Evolutionary conservation across 2,797 vertebrate genomes (phyloP).

Genomic region (Gymnoscopelus braueri): DNA sequence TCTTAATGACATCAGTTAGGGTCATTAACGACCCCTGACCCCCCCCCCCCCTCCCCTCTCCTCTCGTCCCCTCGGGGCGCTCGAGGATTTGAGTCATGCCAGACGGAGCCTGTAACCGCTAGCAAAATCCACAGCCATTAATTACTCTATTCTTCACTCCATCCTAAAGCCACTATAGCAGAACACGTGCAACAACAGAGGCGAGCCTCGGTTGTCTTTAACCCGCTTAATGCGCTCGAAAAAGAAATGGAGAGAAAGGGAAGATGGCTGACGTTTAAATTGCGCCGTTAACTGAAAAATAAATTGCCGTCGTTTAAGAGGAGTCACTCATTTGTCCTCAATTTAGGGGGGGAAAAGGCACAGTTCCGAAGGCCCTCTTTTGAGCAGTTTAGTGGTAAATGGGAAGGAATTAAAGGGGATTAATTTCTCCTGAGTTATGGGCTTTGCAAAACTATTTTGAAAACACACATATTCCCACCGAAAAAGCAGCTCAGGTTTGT

Average conservation of each 20-base stretch:
- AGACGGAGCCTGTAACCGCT: neutral
- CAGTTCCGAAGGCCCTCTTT: conserved; percentile 34
- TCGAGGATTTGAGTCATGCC: conserved; percentile 34
- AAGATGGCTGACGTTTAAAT: conserved; percentile 25
- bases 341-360: too few species aligned
- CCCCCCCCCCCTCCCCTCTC: neutral
- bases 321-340: conserved; percentile 39
- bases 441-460: conserved; percentile 69
- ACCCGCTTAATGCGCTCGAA: conserved; percentile 27
- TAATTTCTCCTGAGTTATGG: conserved; percentile 71
- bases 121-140: conserved; percentile 13
- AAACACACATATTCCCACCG: conserved; percentile 83
- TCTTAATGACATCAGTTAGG: conserved; percentile 67
- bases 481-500: conserved; percentile 85
- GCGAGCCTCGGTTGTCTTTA: conserved; percentile 15
- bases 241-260: neutral
- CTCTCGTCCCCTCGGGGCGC: conserved; percentile 43
- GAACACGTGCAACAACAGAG: neutral
- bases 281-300: conserved; percentile 31
- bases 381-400: conserved; percentile 55
- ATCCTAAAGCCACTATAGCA: conserved; percentile 20
- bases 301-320: conserved; percentile 38
- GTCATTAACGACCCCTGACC: conserved; percentile 46
- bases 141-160: conserved; percentile 35
- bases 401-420: conserved; percentile 60